Evolutionary conservation across 30 jellyfish, hydroid and myxozoan genomes (phyloP), one percentile per base, ranked within the genome.

Genomic region (Aurelia sp.): DNA sequence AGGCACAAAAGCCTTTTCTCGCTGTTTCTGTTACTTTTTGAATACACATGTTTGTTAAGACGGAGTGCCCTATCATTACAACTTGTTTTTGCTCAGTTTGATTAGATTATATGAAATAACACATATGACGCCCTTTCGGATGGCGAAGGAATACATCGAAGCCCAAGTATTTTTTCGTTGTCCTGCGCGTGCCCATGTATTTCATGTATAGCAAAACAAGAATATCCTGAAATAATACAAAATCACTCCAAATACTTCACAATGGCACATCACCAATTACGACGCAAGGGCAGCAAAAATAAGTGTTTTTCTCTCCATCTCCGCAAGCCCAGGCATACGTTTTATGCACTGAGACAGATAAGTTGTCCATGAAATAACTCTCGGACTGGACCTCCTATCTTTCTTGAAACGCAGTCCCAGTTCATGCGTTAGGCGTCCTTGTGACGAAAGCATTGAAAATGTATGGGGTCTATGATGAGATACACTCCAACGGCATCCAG

Each of bases 331-430:
- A 70, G 11, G 27, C 5, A n/a, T 23, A 70, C 4, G 0, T 21
- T 23, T 70, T 31, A n/a, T 70, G 37, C 12, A n/a, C 33, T 35
- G 66, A 35, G 7, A 35, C 80, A 35, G 33, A 21, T 11, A 65
- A 21, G 13, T 9, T 31, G 21, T 70, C 22, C 10, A 37, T 70
- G 1, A 0, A 0, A 58, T 6, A 21, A 37, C 80, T 15, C n/a
- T 35, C 7, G 80, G 80, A 70, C 80, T 11, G 10, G 80, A 65
- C n/a, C 63, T 35, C 10, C 80, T 40, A 21, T 70, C 80, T 12
- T 35, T 0, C 13, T 70, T 70, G 6, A 70, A 21, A 6, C 62
- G 22, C 6, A 35, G 62, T 4, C 62, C 66, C n/a, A 35, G 80
- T 40, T 37, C 80, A 13, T 3, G 31, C 6, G 80, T 35, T 21